A percentile compares a stretch with the other conserved stretches of the same genome.
These are phyloP conservation scores for Corythornis cristatus DNA, from an alignment of 2,113 vertebrate genomes.

Conservation along the genomic window DNA sequence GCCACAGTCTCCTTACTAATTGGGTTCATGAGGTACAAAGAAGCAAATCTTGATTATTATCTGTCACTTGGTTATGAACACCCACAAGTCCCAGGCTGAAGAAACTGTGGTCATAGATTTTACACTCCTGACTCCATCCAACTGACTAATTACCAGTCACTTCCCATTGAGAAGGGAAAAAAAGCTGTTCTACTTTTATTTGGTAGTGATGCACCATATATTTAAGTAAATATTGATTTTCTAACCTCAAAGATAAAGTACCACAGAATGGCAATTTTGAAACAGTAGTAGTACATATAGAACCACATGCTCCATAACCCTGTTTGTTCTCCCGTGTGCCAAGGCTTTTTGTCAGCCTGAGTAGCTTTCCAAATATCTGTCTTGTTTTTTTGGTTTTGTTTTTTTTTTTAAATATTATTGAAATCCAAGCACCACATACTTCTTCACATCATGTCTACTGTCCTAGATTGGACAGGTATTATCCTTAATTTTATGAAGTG, in stretches of 20 bases:
- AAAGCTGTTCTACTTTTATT: not conserved
- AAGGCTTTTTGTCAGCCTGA: not conserved
- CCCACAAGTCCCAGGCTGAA: not conserved
- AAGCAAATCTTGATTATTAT: not conserved
- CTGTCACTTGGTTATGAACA: not conserved
- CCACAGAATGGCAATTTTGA: slow-evolving; percentile 25
- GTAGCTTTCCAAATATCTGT: not conserved
- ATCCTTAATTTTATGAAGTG: no score
- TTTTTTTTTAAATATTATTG: not conserved
- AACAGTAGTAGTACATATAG: not conserved
- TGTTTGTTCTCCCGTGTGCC: not conserved
- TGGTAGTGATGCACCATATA: slow-evolving; percentile 43
- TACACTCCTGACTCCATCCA: not conserved
- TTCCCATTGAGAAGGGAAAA: not conserved
- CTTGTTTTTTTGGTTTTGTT: not conserved
- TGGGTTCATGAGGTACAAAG: not conserved
- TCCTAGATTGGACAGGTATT: no score
- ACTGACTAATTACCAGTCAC: slow-evolving; percentile 41
- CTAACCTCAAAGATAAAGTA: slow-evolving; percentile 40
- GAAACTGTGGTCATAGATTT: not conserved
- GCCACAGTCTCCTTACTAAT: not conserved
- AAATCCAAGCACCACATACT: not conserved
- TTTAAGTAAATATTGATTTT: slow-evolving; percentile 68
- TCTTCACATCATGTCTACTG: not conserved
- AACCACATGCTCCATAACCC: not conserved